These are phyloP conservation scores for Aurelia aurita complex sp. Pacific DNA, from an alignment of 30 jellyfish, hydroid and myxozoan genomes.

Conservation along the genomic window DNA sequence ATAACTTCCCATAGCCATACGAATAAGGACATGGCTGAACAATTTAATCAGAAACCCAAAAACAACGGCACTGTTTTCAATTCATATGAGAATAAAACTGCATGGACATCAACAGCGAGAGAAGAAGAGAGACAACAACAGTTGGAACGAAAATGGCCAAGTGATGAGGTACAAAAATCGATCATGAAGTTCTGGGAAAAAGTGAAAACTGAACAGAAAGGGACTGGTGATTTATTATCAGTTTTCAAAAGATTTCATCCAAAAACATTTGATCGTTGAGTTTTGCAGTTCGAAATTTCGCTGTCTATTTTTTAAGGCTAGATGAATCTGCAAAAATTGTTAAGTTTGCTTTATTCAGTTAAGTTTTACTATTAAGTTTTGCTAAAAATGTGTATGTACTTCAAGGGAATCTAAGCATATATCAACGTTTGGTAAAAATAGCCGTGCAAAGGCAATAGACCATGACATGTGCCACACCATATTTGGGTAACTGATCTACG, in stretches of 20 bases:
- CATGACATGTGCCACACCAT: too few species aligned
- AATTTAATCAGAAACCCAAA: background rate
- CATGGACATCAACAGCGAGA: background rate
- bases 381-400: too few species aligned
- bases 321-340: too few species aligned
- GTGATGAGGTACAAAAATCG: background rate
- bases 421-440: too few species aligned
- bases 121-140: background rate
- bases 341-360: too few species aligned
- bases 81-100: background rate
- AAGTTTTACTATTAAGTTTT: too few species aligned
- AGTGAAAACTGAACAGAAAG: background rate
- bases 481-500: too few species aligned
- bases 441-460: too few species aligned
- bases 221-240: background rate
- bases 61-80: background rate
- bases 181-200: background rate
- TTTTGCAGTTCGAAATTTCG: too few species aligned
- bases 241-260: slow-evolving; percentile 1
- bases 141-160: background rate
- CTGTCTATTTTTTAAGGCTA: too few species aligned
- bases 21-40: background rate
- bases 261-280: background rate
- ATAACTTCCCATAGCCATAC: background rate
- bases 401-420: background rate